Conservation (phyloP, 2,113 vertebrate genomes). For the Nettapus auritus region DNA sequence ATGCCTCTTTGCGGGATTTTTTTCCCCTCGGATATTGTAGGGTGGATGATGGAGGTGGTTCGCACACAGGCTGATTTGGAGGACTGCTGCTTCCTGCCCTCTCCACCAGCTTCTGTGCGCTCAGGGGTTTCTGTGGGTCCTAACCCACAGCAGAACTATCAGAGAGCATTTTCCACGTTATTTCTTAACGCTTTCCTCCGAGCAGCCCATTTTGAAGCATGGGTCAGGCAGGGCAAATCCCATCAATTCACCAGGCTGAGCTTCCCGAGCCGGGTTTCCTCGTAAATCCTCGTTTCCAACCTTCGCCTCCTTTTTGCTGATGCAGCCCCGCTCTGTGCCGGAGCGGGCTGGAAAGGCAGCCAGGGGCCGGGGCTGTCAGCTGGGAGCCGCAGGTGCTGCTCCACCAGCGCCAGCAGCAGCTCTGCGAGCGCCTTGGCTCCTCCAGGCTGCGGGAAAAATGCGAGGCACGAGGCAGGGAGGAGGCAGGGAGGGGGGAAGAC, state of each 20-base stretch:
- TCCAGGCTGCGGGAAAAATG: background rate
- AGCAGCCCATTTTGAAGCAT: rapidly evolving
- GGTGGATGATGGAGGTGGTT: background rate
- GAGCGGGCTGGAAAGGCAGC: background rate
- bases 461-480: background rate
- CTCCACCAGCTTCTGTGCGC: background rate
- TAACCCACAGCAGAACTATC: rapidly evolving
- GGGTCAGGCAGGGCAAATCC: background rate
- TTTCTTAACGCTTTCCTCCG: background rate
- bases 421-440: background rate
- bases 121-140: no score
- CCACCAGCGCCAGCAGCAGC: background rate
- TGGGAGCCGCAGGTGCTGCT: background rate
- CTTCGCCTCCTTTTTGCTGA: no score
- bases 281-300: background rate
- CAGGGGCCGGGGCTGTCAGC: background rate
- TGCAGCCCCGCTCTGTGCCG: background rate
- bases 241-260: rapidly evolving
- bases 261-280: background rate
- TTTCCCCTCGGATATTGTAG: rapidly evolving
- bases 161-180: background rate
- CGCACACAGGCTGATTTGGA: background rate
- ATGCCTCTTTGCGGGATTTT: background rate
- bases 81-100: background rate
- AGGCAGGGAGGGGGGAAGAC: background rate